Evolutionary conservation across 2,797 vertebrate genomes (phyloP).

Genomic region (Rhinoraja longicauda): DNA sequence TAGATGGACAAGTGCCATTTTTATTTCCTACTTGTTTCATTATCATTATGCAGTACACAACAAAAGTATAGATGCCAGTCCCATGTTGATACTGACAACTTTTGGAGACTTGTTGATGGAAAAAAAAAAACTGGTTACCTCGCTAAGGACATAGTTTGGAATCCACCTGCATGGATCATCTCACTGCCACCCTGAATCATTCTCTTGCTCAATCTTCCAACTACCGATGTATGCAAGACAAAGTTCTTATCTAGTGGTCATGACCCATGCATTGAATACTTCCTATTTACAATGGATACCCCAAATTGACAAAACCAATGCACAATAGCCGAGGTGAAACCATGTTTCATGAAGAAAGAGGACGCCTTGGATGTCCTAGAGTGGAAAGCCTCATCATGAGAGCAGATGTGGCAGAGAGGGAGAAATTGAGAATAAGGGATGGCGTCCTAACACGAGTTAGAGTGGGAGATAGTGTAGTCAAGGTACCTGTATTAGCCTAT

Average conservation of each 20-base stretch:
- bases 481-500: neutral
- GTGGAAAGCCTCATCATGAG: too few relatives aligned
- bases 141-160: neutral
- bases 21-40: neutral
- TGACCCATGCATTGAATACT: neutral
- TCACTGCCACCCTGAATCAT: neutral
- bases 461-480: too few relatives aligned
- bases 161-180: neutral
- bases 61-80: neutral
- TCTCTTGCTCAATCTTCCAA: neutral
- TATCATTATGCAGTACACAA: neutral
- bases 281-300: neutral
- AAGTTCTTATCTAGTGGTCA: neutral
- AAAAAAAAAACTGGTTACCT: neutral
- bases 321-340: neutral
- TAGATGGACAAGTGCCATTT: neutral
- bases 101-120: neutral
- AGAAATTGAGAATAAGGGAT: too few relatives aligned
- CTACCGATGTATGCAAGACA: neutral
- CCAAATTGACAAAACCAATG: too few relatives aligned
- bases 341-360: too few relatives aligned
- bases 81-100: neutral
- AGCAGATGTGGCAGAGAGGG: too few relatives aligned
- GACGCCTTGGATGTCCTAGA: too few relatives aligned
- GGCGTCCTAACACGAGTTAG: too few relatives aligned